Conservation (phyloP, 1,140 invertebrate species). For the Scaptomyza montana region DNA sequence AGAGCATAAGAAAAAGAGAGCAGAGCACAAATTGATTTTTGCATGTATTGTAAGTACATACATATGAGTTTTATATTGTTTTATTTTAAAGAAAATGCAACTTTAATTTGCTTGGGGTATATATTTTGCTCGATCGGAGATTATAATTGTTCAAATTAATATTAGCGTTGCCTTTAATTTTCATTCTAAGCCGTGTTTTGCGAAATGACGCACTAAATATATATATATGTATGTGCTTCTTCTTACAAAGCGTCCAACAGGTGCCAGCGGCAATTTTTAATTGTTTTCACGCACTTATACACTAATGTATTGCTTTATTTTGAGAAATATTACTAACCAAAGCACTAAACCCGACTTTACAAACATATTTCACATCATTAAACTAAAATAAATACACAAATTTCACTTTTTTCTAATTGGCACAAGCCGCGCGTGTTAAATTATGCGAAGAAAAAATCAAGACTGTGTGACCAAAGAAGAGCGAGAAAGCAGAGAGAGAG, state of each 20-base stretch:
- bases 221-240: not conserved
- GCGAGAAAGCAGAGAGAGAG: not conserved
- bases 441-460: not conserved
- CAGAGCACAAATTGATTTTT: too few relatives aligned
- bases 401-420: not conserved
- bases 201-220: not conserved
- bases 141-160: too few relatives aligned
- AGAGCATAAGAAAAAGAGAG: too few relatives aligned
- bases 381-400: not conserved
- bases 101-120: too few relatives aligned
- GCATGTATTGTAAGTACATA: too few relatives aligned
- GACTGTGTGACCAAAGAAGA: not conserved
- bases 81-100: too few relatives aligned
- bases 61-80: too few relatives aligned
- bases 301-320: too few relatives aligned
- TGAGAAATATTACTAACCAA: too few relatives aligned
- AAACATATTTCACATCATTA: not conserved
- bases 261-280: not conserved
- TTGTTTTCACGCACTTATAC: not conserved
- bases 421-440: not conserved
- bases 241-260: not conserved
- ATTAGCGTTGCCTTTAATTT: not conserved
- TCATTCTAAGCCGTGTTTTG: not conserved
- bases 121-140: too few relatives aligned
- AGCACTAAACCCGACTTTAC: not conserved